These are phyloP conservation scores for Mus caroli DNA, from an alignment of 2,797 vertebrate genomes.

Conservation along the genomic window DNA sequence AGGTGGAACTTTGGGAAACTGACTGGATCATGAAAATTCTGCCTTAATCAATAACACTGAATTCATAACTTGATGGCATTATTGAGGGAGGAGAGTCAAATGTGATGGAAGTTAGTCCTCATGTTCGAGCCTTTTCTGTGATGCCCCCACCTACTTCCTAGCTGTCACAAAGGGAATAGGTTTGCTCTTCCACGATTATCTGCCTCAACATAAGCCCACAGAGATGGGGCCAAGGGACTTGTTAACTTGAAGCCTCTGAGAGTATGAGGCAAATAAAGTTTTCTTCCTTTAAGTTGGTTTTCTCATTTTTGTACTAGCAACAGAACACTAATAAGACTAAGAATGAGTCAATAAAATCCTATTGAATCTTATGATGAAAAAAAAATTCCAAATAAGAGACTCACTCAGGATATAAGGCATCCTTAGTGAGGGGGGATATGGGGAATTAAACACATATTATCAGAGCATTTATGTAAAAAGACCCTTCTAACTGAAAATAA, in stretches of 20 bases:
- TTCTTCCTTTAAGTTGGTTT: neutral
- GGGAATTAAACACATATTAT: slow-evolving; percentile 7
- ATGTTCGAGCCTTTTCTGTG: neutral
- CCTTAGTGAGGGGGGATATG: neutral
- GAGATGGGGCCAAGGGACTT: neutral
- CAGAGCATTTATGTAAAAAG: slow-evolving; percentile 9
- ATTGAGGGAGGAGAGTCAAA: neutral
- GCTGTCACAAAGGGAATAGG: neutral
- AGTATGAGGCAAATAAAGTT: neutral
- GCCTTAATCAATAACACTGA: neutral
- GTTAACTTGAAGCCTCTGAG: neutral
- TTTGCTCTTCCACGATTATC: neutral
- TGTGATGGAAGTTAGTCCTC: neutral
- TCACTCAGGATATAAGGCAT: neutral
- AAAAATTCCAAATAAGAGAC: slow-evolving; percentile 36
- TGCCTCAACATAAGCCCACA: neutral
- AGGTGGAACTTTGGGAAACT: neutral
- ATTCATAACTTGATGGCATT: neutral
- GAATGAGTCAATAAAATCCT: neutral
- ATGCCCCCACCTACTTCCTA: neutral
- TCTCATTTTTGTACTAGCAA: neutral
- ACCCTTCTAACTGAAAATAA: slow-evolving; percentile 43
- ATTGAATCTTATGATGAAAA: neutral
- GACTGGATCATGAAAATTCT: neutral
- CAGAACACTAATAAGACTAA: neutral